Percentiles rank a stretch among this genome's conserved stretches.
phyloP scores from a whole-genome alignment of 2,888 invertebrate species.

The Drosophila acutilabella region DNA sequence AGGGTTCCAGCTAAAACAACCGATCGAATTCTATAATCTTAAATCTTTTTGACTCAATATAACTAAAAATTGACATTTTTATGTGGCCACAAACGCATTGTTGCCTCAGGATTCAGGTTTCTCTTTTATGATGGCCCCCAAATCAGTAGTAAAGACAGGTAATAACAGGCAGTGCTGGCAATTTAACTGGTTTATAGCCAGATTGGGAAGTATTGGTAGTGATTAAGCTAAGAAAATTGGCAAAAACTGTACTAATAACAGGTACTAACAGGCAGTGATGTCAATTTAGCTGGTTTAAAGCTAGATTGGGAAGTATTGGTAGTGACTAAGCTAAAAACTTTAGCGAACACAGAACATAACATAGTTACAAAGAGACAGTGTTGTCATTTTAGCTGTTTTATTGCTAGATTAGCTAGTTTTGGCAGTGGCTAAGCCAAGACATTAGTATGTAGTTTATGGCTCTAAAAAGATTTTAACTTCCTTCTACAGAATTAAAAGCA shows the following conservation, averaged over 20 bases:
- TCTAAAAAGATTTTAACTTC: no score
- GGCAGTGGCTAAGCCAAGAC: no score
- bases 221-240: no score
- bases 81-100: conserved; percentile 22
- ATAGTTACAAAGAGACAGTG: background rate
- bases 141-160: background rate
- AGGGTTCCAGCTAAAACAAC: conserved; percentile 26
- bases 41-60: conserved; percentile 22
- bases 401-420: no score
- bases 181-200: background rate
- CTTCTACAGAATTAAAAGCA: no score
- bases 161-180: background rate
- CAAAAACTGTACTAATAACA: background rate
- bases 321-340: no score
- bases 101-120: conserved; percentile 45
- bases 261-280: background rate
- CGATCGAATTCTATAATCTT: conserved; percentile 12
- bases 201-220: no score
- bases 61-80: conserved; percentile 40
- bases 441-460: no score
- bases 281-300: background rate
- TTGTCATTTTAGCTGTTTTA: background rate
- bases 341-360: no score
- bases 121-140: conserved; percentile 30
- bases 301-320: no score